Percentiles rank a stretch among this genome's conserved stretches.
These are phyloP conservation scores for Pogonocherus hispidulus DNA, from an alignment of 2,888 invertebrate species.

Conservation along the genomic window DNA sequence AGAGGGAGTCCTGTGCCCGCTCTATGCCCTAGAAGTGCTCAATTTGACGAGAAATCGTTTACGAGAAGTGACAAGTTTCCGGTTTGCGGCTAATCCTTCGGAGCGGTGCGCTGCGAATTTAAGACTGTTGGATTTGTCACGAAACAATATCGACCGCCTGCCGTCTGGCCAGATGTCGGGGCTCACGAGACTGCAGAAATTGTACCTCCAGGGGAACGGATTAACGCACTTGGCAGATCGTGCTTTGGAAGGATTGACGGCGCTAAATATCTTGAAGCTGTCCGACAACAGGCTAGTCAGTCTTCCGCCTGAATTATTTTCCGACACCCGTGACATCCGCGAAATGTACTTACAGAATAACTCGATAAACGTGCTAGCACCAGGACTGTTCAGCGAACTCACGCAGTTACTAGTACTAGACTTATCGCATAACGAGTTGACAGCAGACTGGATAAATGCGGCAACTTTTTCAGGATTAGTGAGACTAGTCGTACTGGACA, in stretches of 20 bases:
- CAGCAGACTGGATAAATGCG: constrained; percentile 86
- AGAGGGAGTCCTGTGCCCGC: constrained; percentile 82
- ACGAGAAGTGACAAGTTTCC: constrained; percentile 81
- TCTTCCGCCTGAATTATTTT: constrained; percentile 86
- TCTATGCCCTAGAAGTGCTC: constrained; percentile 80
- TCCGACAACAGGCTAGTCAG: constrained; percentile 86
- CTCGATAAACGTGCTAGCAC: constrained; percentile 84
- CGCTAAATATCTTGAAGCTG: constrained; percentile 81
- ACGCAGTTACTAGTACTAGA: constrained; percentile 83
- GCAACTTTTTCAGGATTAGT: constrained; percentile 85
- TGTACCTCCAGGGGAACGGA: constrained; percentile 84
- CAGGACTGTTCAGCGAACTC: constrained; percentile 83
- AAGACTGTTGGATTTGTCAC: constrained; percentile 80
- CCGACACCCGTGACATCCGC: constrained; percentile 82
- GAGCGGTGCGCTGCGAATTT: constrained; percentile 81
- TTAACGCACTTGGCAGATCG: constrained; percentile 83
- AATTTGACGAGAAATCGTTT: constrained; percentile 86
- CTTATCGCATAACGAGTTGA: constrained; percentile 83
- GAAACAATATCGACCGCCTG: constrained; percentile 83
- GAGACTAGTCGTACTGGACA: constrained; percentile 82
- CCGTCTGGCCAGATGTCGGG: constrained; percentile 81
- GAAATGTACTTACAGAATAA: constrained; percentile 88
- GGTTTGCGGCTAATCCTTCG: constrained; percentile 73
- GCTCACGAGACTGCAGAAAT: constrained; percentile 78
- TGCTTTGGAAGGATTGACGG: constrained; percentile 81